Base-by-base conservation (phyloP, 2,888 invertebrate species). In the Metallyticus violacea region DNA sequence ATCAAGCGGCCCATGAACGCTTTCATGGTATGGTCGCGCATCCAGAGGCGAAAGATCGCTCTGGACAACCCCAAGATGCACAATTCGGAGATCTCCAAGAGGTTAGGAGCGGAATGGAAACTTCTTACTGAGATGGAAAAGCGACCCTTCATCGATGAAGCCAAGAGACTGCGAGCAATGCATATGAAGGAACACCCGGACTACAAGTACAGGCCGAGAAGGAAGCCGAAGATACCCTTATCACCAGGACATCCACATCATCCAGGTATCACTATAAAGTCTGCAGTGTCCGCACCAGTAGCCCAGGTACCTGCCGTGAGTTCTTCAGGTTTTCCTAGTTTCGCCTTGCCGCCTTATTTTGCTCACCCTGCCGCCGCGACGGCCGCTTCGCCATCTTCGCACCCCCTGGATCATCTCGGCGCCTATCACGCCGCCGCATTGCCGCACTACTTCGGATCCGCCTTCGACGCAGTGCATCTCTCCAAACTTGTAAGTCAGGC, bases 1-100 rank as follows among this genome's bases (percentile, higher is more conserved):
- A 98, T 99, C 90, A 99, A 99, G 92, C 93, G 99, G 26, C 99
- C 99, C 2, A 99, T 99, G 99, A 99, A 99, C 93, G 98, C 99
- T 0, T 99, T 99, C 92, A 99, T 99, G 98, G 98, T 97, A 40
- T 98, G 98, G 98, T 98, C 98, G 6, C 93, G 98, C 79, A 96
- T 97, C 78, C 98, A 98, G 91, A 93, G 98, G 25, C 94, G 97
- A 86, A 97, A 98, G 92, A 98, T 99, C 90, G 97, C 98, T 1
- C 95, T 97, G 92, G 98, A 98, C 90, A 98, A 98, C 91, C 98
- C 98, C 89, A 98, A 96, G 92, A 97, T 97, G 97, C 97, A 97
- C 92, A 97, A 97, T 90, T 96, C 96, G 0, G 97, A 97, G 91
- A 98, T 99, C 88, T 97, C 97, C 27, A 99, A 98, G 91, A 93